phyloP scores from a whole-genome alignment of 2,888 invertebrate genomes.

The Scotopteryx bipunctaria region DNA sequence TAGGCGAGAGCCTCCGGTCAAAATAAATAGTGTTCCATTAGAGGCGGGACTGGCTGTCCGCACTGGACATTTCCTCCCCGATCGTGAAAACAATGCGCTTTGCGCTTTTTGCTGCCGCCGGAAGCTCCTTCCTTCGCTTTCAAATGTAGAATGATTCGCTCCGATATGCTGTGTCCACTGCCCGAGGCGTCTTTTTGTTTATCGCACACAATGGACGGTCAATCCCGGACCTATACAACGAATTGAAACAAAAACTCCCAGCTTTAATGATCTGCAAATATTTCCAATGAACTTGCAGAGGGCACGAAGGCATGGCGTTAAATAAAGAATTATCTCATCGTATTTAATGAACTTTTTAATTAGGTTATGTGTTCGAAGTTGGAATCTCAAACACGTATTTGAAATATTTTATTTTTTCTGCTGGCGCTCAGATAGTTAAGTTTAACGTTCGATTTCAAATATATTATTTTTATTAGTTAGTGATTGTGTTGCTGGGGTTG shows the following conservation, averaged over 20 bases:
- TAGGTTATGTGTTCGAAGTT: conserved; percentile 43
- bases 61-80: conserved; percentile 61
- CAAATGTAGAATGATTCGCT: conserved; percentile 63
- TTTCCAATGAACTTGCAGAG: conserved; percentile 25
- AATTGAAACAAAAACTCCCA: conserved; percentile 38
- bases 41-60: conserved; percentile 56
- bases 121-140: conserved; percentile 63
- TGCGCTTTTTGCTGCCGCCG: conserved; percentile 67
- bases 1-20: conserved; percentile 57
- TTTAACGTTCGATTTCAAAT: conserved; percentile 1
- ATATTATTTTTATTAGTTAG: neutral
- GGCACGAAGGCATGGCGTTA: conserved; percentile 10
- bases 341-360: conserved; percentile 51
- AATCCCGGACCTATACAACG: conserved; percentile 36
- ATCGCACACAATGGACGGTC: conserved; percentile 49
- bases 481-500: neutral
- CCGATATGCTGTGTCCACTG: conserved; percentile 56
- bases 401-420: conserved; percentile 44
- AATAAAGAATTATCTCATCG: conserved; percentile 44
- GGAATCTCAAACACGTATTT: conserved; percentile 48
- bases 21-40: conserved; percentile 72
- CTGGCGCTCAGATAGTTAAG: conserved; percentile 32
- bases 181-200: conserved; percentile 47
- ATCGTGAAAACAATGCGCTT: conserved; percentile 71
- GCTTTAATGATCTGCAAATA: conserved; percentile 15